Percentiles rank a stretch among this genome's conserved stretches.
phyloP scores from a whole-genome alignment of 2,113 vertebrate genomes.

The Mesembrinibis cayennensis region DNA sequence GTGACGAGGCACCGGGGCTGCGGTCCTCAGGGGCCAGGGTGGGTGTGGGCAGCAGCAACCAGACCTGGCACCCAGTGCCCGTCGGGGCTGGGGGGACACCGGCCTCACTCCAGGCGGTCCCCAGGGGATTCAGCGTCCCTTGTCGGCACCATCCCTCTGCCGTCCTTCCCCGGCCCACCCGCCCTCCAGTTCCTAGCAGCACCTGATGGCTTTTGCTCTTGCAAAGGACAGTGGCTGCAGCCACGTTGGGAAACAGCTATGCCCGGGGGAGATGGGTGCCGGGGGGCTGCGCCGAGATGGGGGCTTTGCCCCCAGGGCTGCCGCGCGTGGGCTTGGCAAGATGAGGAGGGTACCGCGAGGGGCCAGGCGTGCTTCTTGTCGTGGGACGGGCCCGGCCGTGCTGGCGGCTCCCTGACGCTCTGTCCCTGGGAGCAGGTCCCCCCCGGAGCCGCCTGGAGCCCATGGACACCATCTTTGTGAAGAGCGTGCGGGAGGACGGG shows the following conservation, averaged over 20 bases:
- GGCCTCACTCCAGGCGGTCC: not conserved
- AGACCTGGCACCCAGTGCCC: not conserved
- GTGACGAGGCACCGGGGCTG: not conserved
- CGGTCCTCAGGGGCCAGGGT: not conserved
- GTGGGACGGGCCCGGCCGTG: not conserved
- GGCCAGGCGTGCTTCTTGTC: fast-evolving
- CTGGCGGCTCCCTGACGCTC: not conserved
- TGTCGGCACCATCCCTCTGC: not conserved
- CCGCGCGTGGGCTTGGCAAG: fast-evolving
- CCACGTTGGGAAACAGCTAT: fast-evolving
- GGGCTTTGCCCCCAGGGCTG: no score
- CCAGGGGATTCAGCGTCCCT: not conserved
- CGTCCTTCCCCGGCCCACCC: not conserved
- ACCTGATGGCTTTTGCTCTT: fast-evolving
- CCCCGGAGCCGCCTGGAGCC: constrained; percentile 87
- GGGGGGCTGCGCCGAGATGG: not conserved
- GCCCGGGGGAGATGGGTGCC: fast-evolving
- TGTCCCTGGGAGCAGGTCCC: not conserved
- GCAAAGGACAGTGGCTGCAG: not conserved
- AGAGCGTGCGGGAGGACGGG: constrained; percentile 92
- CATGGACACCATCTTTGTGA: constrained; percentile 99
- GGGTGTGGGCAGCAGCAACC: fast-evolving
- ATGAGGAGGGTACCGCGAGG: fast-evolving
- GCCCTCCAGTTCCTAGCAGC: fast-evolving
- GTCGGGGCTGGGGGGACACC: fast-evolving